Evolutionary conservation across 2,113 vertebrate genomes (phyloP).

Genomic region (Hippoglossus stenolepis): DNA sequence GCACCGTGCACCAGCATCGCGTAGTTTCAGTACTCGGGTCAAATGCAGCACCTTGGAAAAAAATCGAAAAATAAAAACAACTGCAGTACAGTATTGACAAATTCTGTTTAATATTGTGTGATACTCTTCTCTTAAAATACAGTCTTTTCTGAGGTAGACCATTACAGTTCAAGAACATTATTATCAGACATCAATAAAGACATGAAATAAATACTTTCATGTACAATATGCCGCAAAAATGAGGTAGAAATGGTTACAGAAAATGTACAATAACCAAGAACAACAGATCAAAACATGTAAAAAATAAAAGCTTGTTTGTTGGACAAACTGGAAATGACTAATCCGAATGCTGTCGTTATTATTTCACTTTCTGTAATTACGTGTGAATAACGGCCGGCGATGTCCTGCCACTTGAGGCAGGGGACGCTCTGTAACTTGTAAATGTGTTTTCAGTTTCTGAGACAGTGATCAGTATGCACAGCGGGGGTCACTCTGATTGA

Average conservation of each 20-base stretch:
- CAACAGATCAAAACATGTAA: conserved; percentile 79
- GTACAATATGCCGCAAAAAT: conserved; percentile 97
- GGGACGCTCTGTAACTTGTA: conserved; percentile 42
- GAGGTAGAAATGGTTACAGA: conserved; percentile 99
- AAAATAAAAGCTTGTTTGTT: conserved; percentile 82
- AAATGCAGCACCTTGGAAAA: conserved; percentile 15
- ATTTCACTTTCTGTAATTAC: conserved; percentile 36
- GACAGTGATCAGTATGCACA: conserved; percentile 72
- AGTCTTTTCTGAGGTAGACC: conserved; percentile 99
- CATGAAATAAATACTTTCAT: conserved; percentile 99
- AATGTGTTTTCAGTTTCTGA: conserved; percentile 58
- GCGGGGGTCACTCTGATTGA: conserved; percentile 75
- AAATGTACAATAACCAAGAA: conserved; percentile 88
- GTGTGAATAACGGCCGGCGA: conserved; percentile 13
- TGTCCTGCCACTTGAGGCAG: conserved; percentile 3
- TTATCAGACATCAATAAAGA: conserved; percentile 89
- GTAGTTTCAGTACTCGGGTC: conserved; percentile 39
- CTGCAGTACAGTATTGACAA: conserved; percentile 79
- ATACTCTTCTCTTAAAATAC: conserved; percentile 98
- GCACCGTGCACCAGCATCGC: conserved; percentile 18
- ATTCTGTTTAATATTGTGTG: conserved; percentile 98
- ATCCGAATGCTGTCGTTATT: conserved; percentile 7
- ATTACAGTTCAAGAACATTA: conserved; percentile 93
- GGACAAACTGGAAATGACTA: conserved; percentile 80
- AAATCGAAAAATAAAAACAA: conserved; percentile 26